These are phyloP conservation scores for Alcedo atthis DNA, from an alignment of 2,797 vertebrate species.

Conservation along the genomic window DNA sequence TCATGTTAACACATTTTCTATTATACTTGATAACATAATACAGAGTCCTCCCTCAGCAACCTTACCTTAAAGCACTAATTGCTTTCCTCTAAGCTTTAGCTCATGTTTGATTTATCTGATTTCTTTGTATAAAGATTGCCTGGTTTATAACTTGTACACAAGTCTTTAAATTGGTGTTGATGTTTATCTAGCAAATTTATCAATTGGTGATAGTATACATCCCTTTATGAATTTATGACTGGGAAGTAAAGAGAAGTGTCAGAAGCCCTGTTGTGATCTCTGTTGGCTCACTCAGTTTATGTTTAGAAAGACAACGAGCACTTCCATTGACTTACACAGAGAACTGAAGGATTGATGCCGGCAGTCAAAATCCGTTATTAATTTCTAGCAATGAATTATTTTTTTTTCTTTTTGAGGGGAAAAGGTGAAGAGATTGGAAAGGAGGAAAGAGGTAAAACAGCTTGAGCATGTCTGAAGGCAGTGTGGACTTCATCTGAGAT, in stretches of 20 bases:
- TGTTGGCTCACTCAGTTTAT: conserved; percentile 68
- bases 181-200: conserved; percentile 87
- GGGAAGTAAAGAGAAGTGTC: conserved; percentile 82
- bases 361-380: conserved; percentile 36
- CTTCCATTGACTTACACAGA: conserved; percentile 10
- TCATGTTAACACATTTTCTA: conserved; percentile 75
- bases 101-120: conserved; percentile 81
- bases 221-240: conserved; percentile 86
- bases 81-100: conserved; percentile 71
- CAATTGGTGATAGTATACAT: conserved; percentile 65
- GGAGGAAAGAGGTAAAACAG: conserved; percentile 5
- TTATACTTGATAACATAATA: conserved; percentile 68
- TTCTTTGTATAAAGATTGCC: conserved; percentile 81
- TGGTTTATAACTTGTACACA: conserved; percentile 85
- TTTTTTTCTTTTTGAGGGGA: background rate
- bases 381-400: background rate
- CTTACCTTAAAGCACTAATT: conserved; percentile 77
- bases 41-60: conserved; percentile 64
- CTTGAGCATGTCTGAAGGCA: conserved; percentile 31
- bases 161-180: conserved; percentile 82
- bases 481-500: conserved; percentile 47
- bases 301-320: conserved; percentile 31
- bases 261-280: conserved; percentile 70
- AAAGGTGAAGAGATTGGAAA: conserved; percentile 34
- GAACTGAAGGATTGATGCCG: conserved; percentile 9